Percentiles rank a stretch among this genome's conserved stretches.
These are phyloP conservation scores for Aphis craccivora DNA, from an alignment of 1,140 invertebrate genomes.

Conservation along the genomic window DNA sequence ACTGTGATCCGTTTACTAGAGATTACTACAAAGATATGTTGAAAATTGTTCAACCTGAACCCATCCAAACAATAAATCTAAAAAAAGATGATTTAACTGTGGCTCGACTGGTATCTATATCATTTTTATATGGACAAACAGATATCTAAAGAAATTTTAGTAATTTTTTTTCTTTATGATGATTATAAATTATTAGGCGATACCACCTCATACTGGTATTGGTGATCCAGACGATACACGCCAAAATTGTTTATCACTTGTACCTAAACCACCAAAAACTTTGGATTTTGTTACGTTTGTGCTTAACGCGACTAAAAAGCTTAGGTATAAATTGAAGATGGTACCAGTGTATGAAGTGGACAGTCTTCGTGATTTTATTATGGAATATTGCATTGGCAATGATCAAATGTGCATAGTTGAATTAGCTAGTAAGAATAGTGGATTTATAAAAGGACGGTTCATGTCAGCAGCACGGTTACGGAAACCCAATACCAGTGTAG, in stretches of 20 bases:
- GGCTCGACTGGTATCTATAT: not conserved
- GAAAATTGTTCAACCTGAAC: conserved; percentile 61
- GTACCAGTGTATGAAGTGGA: not conserved
- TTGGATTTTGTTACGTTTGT: conserved; percentile 38
- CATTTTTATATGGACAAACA: not conserved
- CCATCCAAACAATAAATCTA: conserved; percentile 36
- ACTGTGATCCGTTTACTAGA: conserved; percentile 82
- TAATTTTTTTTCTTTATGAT: not conserved
- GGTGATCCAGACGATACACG: conserved; percentile 77
- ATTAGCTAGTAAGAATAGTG: not conserved
- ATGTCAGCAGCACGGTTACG: not conserved
- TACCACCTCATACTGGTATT: conserved; percentile 74
- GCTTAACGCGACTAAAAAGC: not conserved
- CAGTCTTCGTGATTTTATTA: not conserved
- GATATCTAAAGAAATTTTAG: not conserved
- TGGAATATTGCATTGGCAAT: conserved; percentile 37
- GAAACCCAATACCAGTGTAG: not conserved
- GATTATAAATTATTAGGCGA: conserved; percentile 62
- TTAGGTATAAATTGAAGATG: conserved; percentile 34
- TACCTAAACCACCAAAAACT: conserved; percentile 74
- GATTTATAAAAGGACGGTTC: not conserved
- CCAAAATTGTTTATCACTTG: conserved; percentile 72
- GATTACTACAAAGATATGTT: conserved; percentile 70
- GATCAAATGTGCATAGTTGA: not conserved
- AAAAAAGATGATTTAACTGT: not conserved